These are phyloP conservation scores for Drosophila melanica DNA, from an alignment of 1,140 invertebrate genomes.

Conservation along the genomic window DNA sequence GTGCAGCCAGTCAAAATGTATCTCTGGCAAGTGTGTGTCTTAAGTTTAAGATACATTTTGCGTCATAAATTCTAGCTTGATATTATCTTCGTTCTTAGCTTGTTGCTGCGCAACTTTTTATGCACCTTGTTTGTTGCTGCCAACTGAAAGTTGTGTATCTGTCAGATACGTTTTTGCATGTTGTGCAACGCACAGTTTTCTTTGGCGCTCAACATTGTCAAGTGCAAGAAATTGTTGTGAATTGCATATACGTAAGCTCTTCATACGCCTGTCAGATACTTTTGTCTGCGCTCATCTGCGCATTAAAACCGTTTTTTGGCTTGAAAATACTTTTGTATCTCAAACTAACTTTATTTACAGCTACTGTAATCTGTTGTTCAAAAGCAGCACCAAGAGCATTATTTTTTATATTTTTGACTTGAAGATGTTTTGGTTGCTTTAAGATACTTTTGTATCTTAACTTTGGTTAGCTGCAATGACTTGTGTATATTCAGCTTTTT, in stretches of 20 bases:
- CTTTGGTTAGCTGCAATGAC: background rate
- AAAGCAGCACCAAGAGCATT: too few species aligned
- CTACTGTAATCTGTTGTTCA: too few species aligned
- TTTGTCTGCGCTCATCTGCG: background rate
- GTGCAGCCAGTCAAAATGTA: conserved; percentile 9
- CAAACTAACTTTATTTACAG: background rate
- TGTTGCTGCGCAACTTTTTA: background rate
- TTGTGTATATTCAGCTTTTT: background rate
- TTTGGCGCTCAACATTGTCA: conserved; percentile 6
- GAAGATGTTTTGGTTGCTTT: background rate
- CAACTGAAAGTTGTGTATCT: conserved; percentile 13
- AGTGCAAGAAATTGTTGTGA: conserved; percentile 14
- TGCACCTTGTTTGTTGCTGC: background rate
- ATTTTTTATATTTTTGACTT: background rate
- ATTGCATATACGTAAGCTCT: background rate
- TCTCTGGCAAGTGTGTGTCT: background rate
- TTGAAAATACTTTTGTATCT: conserved; percentile 6
- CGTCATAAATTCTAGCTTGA: background rate
- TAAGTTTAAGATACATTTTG: conserved; percentile 7
- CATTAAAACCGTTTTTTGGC: background rate
- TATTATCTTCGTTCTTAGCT: background rate
- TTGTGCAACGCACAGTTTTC: conserved; percentile 2
- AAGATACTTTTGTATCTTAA: conserved; percentile 1
- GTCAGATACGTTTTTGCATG: conserved; percentile 11
- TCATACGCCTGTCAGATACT: conserved; percentile 2